phyloP scores from a whole-genome alignment of 2,797 vertebrate genomes.

The Cetoscarus ocellatus region DNA sequence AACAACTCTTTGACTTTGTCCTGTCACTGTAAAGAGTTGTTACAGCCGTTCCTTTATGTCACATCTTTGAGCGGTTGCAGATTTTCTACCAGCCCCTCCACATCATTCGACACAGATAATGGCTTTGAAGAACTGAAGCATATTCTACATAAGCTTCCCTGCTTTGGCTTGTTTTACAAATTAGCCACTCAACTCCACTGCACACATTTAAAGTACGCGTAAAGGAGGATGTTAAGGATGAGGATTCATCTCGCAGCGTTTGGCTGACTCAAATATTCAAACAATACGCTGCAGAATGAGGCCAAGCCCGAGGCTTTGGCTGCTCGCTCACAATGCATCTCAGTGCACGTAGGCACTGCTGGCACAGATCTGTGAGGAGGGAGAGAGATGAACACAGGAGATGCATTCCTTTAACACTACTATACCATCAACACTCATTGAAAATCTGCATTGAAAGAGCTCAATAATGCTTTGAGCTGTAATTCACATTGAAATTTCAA shows the following conservation, averaged over 20 bases:
- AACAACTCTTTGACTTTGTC: too few species aligned
- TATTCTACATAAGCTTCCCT: too few species aligned
- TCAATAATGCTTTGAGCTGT: too few species aligned
- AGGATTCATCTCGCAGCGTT: not conserved
- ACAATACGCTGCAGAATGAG: not conserved
- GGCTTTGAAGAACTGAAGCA: too few species aligned
- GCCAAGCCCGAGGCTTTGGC: slow-evolving; percentile 2
- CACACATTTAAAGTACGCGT: not conserved
- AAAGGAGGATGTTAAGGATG: not conserved
- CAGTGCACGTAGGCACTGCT: not conserved
- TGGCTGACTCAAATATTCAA: slow-evolving; percentile 1
- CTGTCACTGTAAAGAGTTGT: too few species aligned
- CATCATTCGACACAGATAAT: too few species aligned
- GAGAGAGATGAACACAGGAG: not conserved
- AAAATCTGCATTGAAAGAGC: too few species aligned
- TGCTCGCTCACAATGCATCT: not conserved
- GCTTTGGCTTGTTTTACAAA: not conserved
- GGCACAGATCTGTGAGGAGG: not conserved
- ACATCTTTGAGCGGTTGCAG: too few species aligned
- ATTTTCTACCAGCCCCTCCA: too few species aligned
- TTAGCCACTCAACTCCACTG: not conserved
- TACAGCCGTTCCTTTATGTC: too few species aligned
- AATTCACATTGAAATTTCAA: too few species aligned
- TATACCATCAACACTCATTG: not conserved
- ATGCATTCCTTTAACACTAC: not conserved